Evolutionary conservation across 2,113 vertebrate species (phyloP), one percentile per base, ranked within the genome.

Genomic region (Anoura caudifer): DNA sequence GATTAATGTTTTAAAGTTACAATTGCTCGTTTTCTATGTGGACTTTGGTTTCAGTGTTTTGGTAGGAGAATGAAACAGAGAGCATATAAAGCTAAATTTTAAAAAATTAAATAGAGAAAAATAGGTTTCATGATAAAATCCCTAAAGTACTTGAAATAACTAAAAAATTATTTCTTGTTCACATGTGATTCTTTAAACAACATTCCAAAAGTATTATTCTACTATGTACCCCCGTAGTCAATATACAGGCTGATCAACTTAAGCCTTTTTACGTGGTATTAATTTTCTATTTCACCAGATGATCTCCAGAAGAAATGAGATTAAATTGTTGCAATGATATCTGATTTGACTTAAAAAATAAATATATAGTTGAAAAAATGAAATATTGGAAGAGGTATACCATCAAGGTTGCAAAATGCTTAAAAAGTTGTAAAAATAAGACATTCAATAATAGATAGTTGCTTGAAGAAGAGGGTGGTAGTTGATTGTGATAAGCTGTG

Each of bases 51-150:
- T 65, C 26, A 90, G 26, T 87, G 31, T 65, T 96, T 89, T 72
- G 38, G 14, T 47, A 70, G 50, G 16, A 75, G n/a, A 87, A 86
- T 84, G 28, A 90, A 93, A 83, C 7, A 47, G 16, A 33, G 16
- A 83, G 1, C 13, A 69, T 31, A 19, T 73, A 87, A 36, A 97
- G 67, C 31, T 52, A 12, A 96, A 76, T 2, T 12, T 61, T 63
- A 92, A 87, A 87, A 89, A 88, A 59, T 73, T 72, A 90, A 76
- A 54, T 47, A 15, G 10, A 79, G 83, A 85, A 94, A 76, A 95
- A 45, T 3, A 77, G 14, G 15, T 69, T 13, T 84, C 59, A 43
- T 45, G 6, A 73, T 79, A 36, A 90, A 90, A 95, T 54, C 7
- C 5, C 15, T 59, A 7, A 84, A 70, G 28, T 33, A 41, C 19